Percentiles rank a stretch among this genome's conserved stretches.
These are phyloP conservation scores for Hydra vulgaris DNA, from an alignment of 30 jellyfish, hydroid and myxozoan genomes.

Conservation along the genomic window DNA sequence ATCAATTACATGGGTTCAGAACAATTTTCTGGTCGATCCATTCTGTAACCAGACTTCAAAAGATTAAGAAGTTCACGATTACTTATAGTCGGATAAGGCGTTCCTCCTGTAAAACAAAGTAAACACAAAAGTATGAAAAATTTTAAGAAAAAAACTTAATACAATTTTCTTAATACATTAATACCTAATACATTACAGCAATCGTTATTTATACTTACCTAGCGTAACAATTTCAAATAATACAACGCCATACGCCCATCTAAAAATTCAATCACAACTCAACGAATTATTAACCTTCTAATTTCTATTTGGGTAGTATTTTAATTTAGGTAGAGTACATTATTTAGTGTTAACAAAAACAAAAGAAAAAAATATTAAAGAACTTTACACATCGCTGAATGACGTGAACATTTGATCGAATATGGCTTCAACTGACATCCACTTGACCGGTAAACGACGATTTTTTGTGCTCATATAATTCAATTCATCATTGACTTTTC, in stretches of 20 bases:
- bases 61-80: conserved; percentile 35
- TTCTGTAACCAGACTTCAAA: conserved; percentile 54
- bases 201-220: conserved; percentile 23
- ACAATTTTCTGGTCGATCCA: conserved; percentile 85
- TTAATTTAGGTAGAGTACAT: too few species aligned
- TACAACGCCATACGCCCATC: conserved; percentile 42
- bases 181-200: too few species aligned
- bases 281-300: too few species aligned
- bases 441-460: conserved; percentile 71
- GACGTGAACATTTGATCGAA: conserved; percentile 68
- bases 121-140: not conserved
- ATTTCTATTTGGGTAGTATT: too few species aligned
- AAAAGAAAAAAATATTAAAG: too few species aligned
- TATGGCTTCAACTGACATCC: conserved; percentile 98
- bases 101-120: conserved; percentile 65
- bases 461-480: conserved; percentile 60
- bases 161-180: too few species aligned
- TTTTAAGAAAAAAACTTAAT: too few species aligned
- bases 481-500: conserved; percentile 47
- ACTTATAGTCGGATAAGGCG: conserved; percentile 69
- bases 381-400: conserved; percentile 84
- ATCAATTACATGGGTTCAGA: conserved; percentile 53
- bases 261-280: not conserved
- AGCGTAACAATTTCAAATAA: conserved; percentile 29
- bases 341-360: too few species aligned